A percentile compares a stretch with the other conserved stretches of the same genome.
These are phyloP conservation scores for Orthonyx spaldingii DNA, from an alignment of 2,113 vertebrate genomes.

Conservation along the genomic window DNA sequence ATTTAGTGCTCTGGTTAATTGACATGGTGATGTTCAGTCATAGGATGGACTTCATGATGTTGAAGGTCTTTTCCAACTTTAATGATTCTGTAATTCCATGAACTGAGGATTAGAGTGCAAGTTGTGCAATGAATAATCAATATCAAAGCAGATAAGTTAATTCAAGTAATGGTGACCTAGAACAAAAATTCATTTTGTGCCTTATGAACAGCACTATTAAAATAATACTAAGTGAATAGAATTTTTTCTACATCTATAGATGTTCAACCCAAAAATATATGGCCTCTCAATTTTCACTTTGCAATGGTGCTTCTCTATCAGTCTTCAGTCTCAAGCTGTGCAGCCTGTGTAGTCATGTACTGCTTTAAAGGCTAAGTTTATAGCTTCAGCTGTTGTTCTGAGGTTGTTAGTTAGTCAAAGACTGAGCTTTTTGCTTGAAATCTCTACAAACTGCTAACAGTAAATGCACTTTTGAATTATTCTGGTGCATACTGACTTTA, in stretches of 20 bases:
- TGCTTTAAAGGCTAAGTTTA: not conserved
- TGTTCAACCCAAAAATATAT: not conserved
- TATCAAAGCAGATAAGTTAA: not conserved
- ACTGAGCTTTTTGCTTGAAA: not conserved
- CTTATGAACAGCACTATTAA: not conserved
- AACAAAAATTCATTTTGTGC: not conserved
- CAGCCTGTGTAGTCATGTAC: not conserved
- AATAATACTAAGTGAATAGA: not conserved
- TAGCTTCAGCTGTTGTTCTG: not conserved
- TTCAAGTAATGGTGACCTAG: not conserved
- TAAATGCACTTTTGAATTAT: not conserved
- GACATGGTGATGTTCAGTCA: not conserved
- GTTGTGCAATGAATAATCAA: not conserved
- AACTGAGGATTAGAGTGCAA: not conserved
- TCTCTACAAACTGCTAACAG: not conserved
- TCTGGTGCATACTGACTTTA: not conserved
- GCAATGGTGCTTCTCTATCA: not conserved
- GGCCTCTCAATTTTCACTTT: not conserved
- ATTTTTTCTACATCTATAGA: not conserved
- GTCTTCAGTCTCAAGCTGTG: not conserved
- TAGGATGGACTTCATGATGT: not conserved
- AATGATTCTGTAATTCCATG: not conserved
- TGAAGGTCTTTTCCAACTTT: not conserved
- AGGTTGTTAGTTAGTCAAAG: not conserved
- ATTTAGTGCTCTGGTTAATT: not conserved